Evolutionary conservation across 2,797 vertebrate species (phyloP), one percentile per base, ranked within the genome.

Genomic region (Thalassophryne amazonica): DNA sequence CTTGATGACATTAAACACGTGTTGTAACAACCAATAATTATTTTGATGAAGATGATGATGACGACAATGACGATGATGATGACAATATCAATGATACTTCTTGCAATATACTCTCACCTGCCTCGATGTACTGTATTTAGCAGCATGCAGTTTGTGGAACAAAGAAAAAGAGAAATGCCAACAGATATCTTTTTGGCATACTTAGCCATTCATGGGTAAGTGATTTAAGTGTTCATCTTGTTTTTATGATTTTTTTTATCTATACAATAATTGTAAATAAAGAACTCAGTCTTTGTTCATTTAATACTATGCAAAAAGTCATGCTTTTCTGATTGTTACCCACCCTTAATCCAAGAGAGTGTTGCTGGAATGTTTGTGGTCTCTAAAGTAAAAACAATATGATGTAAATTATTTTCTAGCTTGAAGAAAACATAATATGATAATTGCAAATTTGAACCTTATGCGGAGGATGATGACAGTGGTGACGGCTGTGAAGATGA

Each of bases 201-300:
- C 91, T 91, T 86, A 91, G 93, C 93, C 92, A 93, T 94, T 86
- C 92, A 94, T 94, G 93, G 93, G 92, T 94, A 94, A 94, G 93
- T 94, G 92, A 93, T 79, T 78, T 93, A 93, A 93, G 92, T 93
- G 92, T 95, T 93, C 92, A 95, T 96, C 93, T 90, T 94, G 94
- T 96, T 99, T 98, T 98, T 97, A 96, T 94, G 93, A 95, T 96
- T 96, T 96, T 94, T 95, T 98, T 97, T 94, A 98, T 93, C 94
- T 97, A 94, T 94, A 95, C 90, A 94, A 96, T 97, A 96, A 96
- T 91, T 97, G 95, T 98, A 98, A 97, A 98, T 98, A 98, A 97
- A 99, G 91, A 95, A 94, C 91, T 95, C 92, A 93, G 91, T 98
- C 91, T 95, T 93, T 97, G 94, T 97, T 97, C 95, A 98, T 98